Percentiles rank a stretch among this genome's conserved stretches.
Conservation (phyloP, 2,797 vertebrate species). For the Alca torda region DNA sequence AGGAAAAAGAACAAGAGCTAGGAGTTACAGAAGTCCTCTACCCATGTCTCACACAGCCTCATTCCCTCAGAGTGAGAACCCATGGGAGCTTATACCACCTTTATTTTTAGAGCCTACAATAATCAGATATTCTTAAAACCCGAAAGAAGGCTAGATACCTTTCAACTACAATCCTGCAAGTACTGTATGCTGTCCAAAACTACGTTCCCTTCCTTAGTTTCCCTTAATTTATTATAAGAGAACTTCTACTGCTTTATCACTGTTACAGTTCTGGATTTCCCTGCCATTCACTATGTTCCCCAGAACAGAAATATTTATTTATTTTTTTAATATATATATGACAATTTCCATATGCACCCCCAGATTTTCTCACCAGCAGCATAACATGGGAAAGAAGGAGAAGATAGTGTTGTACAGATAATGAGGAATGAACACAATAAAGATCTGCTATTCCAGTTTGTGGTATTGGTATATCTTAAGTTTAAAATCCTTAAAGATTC, state of each 20-base stretch:
- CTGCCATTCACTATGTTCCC: neutral
- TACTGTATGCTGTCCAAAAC: neutral
- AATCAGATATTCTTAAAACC: neutral
- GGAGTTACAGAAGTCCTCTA: neutral
- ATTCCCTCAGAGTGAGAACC: accelerated
- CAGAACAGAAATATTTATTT: neutral
- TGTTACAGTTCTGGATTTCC: neutral
- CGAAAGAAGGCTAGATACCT: neutral
- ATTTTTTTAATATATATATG: neutral
- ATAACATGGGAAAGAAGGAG: neutral
- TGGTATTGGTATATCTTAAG: neutral
- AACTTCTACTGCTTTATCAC: neutral
- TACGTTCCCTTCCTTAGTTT: neutral
- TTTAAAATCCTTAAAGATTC: neutral
- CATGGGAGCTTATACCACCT: neutral
- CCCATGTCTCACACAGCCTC: neutral
- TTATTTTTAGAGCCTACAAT: neutral
- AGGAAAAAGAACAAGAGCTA: neutral
- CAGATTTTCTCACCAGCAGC: neutral
- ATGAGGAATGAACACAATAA: neutral
- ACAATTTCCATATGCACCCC: neutral
- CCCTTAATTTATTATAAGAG: neutral
- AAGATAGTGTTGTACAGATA: neutral
- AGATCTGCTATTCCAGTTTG: neutral
- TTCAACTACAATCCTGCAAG: neutral